phyloP scores from a whole-genome alignment of 2,888 invertebrate genomes.

The Pheosia tremula region DNA sequence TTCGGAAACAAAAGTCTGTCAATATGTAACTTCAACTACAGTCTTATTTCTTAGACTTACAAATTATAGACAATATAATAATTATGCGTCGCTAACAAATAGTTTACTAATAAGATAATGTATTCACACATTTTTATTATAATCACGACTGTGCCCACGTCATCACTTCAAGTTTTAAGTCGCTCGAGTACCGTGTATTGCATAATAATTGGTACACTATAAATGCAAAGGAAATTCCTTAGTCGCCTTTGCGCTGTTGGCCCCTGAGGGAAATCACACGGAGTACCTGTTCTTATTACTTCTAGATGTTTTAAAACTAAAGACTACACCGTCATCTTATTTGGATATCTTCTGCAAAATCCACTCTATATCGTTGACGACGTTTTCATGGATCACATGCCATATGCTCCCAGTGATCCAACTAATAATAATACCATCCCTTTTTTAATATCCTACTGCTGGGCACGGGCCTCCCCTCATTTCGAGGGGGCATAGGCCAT shows the following conservation, averaged over 20 bases:
- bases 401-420: too few relatives aligned
- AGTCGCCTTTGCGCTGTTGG: neutral
- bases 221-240: constrained; percentile 5
- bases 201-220: constrained; percentile 4
- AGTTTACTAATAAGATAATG: neutral
- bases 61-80: too few relatives aligned
- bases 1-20: too few relatives aligned
- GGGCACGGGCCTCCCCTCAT: too few relatives aligned
- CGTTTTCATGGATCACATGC: too few relatives aligned
- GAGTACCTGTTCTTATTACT: neutral
- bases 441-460: too few relatives aligned
- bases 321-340: neutral
- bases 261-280: constrained; percentile 6
- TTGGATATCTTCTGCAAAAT: neutral
- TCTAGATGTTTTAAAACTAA: constrained; percentile 1
- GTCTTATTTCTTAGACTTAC: too few relatives aligned
- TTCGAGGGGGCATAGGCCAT: too few relatives aligned
- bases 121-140: neutral
- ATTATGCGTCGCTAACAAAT: too few relatives aligned
- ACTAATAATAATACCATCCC: too few relatives aligned
- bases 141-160: neutral
- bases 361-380: neutral
- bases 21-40: too few relatives aligned
- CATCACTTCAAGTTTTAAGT: neutral
- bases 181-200: neutral